Evolutionary conservation across 2,888 invertebrate genomes (phyloP).

Genomic region (Napeogenes sylphis): DNA sequence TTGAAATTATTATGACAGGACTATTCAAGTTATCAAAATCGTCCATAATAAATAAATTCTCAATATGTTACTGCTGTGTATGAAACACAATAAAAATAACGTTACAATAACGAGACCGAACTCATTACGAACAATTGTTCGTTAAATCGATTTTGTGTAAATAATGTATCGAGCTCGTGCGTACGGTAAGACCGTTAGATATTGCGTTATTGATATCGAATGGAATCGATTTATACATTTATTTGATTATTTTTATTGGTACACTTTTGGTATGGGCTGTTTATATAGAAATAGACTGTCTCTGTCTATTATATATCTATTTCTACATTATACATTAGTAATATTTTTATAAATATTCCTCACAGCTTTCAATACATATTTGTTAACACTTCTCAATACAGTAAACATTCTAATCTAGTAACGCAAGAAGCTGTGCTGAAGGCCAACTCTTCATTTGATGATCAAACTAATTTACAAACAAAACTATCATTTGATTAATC

Average conservation of each 20-base stretch:
- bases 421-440: not conserved
- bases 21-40: too few species aligned
- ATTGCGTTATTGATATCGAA: constrained; percentile 34
- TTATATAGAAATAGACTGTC: too few species aligned
- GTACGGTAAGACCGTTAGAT: constrained; percentile 36
- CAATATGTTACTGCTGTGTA: constrained; percentile 8
- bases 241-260: too few species aligned
- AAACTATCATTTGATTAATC: constrained; percentile 10
- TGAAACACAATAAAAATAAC: too few species aligned
- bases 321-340: not conserved
- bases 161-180: constrained; percentile 31
- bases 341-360: not conserved
- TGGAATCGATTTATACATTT: constrained; percentile 33
- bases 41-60: too few species aligned
- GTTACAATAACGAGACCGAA: not conserved
- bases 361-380: not conserved
- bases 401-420: not conserved
- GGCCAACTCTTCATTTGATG: not conserved
- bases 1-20: too few species aligned
- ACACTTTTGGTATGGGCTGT: too few species aligned
- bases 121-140: not conserved
- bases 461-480: not conserved
- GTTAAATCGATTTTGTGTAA: constrained; percentile 36
- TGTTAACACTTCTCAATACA: not conserved
- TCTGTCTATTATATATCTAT: too few species aligned